Percentiles rank a stretch among this genome's conserved stretches.
Evolutionary conservation across 2,113 vertebrate genomes (phyloP).

Genomic region (Opisthocomus hoazin): DNA sequence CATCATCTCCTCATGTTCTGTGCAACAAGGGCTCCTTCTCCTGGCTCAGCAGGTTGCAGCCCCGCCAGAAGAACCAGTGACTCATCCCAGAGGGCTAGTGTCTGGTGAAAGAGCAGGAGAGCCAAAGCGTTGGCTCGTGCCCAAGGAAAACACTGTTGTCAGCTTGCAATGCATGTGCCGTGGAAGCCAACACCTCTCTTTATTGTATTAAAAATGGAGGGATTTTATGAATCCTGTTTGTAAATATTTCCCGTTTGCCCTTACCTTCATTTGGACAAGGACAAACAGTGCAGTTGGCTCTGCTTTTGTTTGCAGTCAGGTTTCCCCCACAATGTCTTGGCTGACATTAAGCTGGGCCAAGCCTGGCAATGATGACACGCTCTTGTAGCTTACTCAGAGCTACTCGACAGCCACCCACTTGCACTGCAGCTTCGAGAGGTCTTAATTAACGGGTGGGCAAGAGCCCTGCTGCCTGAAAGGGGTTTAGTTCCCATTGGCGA

Average conservation of each 20-base stretch:
- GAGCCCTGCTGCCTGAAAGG: background rate
- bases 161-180: background rate
- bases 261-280: background rate
- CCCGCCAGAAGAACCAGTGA: background rate
- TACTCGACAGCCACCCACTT: background rate
- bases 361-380: slow-evolving; percentile 14
- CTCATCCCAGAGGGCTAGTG: slow-evolving; percentile 7
- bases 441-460: background rate
- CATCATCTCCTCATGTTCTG: slow-evolving; percentile 9
- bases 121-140: background rate
- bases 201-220: background rate
- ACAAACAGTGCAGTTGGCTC: background rate
- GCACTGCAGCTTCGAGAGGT: background rate
- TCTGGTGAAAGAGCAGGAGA: background rate
- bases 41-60: background rate
- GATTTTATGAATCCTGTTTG: background rate
- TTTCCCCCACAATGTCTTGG: background rate
- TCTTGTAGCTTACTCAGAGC: slow-evolving; percentile 8
- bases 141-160: background rate
- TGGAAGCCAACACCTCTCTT: background rate
- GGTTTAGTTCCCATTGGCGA: background rate
- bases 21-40: slow-evolving; percentile 23
- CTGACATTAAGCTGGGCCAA: slow-evolving; percentile 8
- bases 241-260: background rate
- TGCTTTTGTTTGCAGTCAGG: background rate